A percentile compares a stretch with the other conserved stretches of the same genome.
phyloP scores from a whole-genome alignment of 2,113 vertebrate genomes.

The Desmodus rotundus region DNA sequence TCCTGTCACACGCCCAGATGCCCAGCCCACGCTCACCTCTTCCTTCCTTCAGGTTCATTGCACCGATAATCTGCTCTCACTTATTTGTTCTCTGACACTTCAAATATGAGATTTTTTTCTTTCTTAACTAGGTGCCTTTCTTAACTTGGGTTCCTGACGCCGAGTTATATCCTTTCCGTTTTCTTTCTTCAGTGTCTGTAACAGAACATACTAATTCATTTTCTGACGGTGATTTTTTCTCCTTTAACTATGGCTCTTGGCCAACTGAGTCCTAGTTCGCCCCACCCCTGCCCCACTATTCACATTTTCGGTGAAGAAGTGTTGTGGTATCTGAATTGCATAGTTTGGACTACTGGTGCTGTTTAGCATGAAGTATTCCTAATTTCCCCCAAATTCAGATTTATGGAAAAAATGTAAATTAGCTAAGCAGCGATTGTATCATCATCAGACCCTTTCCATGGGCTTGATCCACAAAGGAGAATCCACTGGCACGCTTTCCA shows the following conservation, averaged over 20 bases:
- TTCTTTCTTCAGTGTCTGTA: background rate
- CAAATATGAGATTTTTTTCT: background rate
- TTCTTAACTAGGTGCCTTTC: background rate
- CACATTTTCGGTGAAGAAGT: background rate
- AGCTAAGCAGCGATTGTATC: background rate
- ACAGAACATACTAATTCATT: background rate
- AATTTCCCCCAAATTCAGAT: background rate
- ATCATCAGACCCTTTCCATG: background rate
- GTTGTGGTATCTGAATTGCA: background rate
- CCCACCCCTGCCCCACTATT: background rate
- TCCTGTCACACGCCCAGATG: too few species aligned
- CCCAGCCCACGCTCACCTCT: background rate
- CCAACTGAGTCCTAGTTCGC: background rate
- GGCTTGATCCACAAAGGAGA: background rate
- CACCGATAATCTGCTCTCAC: too few species aligned
- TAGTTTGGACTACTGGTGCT: background rate
- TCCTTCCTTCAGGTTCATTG: background rate
- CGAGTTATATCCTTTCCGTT: background rate
- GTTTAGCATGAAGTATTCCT: background rate
- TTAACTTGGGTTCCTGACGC: background rate
- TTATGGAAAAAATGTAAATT: background rate
- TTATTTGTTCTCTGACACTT: background rate
- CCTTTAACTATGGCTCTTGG: background rate
- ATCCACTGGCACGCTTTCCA: background rate
- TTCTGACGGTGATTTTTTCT: background rate